Evolutionary conservation across 2,113 vertebrate species (phyloP).

Genomic region (Catharus bicknelli): DNA sequence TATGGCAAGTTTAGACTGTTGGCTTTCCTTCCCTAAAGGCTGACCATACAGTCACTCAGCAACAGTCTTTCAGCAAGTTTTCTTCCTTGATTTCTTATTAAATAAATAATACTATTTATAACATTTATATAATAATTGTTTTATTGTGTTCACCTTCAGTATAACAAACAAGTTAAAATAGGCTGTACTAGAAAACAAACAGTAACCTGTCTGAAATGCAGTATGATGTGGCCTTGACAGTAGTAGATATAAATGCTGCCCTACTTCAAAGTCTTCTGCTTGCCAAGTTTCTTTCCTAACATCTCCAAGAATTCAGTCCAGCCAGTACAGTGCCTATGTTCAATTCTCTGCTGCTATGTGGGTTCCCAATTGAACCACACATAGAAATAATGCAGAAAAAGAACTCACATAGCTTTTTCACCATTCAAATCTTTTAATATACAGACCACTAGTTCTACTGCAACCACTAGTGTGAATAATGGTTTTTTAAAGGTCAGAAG

Average conservation of each 20-base stretch:
- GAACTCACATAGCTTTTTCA: neutral
- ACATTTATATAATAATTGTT: neutral
- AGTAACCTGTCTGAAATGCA: neutral
- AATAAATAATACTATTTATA: conserved; percentile 30
- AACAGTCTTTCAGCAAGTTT: neutral
- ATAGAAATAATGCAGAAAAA: neutral
- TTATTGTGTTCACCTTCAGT: neutral
- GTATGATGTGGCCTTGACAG: neutral
- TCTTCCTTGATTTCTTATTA: neutral
- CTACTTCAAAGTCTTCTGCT: neutral
- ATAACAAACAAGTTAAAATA: conserved; percentile 7
- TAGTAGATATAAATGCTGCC: neutral
- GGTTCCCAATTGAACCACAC: neutral
- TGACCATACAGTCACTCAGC: neutral
- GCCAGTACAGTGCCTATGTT: neutral
- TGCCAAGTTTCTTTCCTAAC: neutral
- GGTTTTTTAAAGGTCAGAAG: neutral
- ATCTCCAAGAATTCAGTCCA: neutral
- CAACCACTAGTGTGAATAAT: neutral
- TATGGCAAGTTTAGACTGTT: neutral
- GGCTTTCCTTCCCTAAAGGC: neutral
- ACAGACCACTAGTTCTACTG: neutral
- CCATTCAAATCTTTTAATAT: neutral
- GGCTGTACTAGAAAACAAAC: neutral
- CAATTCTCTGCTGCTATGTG: neutral